A percentile compares a stretch with the other conserved stretches of the same genome.
Evolutionary conservation across 2,888 invertebrate genomes (phyloP).

Genomic region (Limenitis arthemis): DNA sequence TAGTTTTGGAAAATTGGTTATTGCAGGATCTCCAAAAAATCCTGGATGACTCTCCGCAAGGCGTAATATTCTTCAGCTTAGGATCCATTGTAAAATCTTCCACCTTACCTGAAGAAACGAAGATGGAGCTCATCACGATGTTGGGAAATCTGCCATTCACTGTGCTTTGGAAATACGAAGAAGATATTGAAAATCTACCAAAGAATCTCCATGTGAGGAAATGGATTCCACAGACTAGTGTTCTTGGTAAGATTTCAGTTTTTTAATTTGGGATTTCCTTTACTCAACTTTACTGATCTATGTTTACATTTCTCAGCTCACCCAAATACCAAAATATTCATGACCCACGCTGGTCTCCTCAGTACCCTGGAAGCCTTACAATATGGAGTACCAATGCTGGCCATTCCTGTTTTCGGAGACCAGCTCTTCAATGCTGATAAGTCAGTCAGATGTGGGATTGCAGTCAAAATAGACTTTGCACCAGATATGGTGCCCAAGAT

Average conservation of each 20-base stretch:
- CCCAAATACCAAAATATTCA: conserved; percentile 36
- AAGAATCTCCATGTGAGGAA: conserved; percentile 50
- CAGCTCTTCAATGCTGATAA: conserved; percentile 43
- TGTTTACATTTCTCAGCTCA: conserved; percentile 30
- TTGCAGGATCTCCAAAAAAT: conserved; percentile 44
- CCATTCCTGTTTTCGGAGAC: conserved; percentile 47
- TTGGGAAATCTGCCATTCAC: conserved; percentile 42
- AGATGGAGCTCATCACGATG: conserved; percentile 31
- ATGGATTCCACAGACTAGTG: conserved; percentile 67
- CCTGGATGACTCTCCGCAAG: conserved; percentile 40
- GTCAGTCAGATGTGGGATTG: conserved; percentile 34
- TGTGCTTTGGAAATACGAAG: conserved; percentile 67
- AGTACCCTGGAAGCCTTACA: conserved; percentile 34
- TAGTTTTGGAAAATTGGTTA: too few relatives aligned
- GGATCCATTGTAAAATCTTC: conserved; percentile 42
- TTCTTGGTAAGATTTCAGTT: conserved; percentile 46
- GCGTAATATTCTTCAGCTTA: conserved; percentile 56
- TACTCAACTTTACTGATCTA: too few relatives aligned
- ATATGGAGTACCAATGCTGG: conserved; percentile 43
- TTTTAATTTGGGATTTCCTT: background rate
- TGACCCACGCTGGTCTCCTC: conserved; percentile 39
- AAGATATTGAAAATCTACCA: conserved; percentile 40
- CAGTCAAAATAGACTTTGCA: conserved; percentile 31
- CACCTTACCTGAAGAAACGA: conserved; percentile 28
- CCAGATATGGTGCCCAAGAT: conserved; percentile 33